Conservation (phyloP, 2,797 vertebrate genomes). For the Molossus molossus region DNA sequence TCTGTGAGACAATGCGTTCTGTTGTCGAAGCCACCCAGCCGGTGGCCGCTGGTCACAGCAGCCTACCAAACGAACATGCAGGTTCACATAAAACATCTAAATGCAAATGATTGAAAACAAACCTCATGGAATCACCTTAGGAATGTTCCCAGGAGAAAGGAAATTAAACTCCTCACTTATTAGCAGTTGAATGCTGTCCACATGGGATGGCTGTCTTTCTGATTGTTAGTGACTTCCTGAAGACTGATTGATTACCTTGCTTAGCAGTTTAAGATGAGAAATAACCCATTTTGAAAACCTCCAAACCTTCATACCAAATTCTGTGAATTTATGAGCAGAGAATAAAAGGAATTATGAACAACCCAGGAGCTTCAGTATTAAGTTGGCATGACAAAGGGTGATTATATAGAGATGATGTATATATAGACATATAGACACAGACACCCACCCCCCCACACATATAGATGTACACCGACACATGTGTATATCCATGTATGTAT, state of each 20-base stretch:
- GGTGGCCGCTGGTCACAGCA: background rate
- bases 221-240: constrained; percentile 36
- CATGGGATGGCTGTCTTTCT: background rate
- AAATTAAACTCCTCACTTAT: constrained; percentile 38
- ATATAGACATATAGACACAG: background rate
- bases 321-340: background rate
- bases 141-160: constrained; percentile 36
- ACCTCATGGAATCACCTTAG: background rate
- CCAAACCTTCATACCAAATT: background rate
- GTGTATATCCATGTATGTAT: background rate
- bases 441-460: background rate
- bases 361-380: background rate
- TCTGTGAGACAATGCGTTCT: background rate
- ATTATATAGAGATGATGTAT: background rate
- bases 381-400: background rate
- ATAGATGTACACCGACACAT: background rate
- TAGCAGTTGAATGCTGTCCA: background rate
- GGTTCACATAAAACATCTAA: background rate
- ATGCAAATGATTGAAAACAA: constrained; percentile 35
- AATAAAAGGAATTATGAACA: constrained; percentile 22
- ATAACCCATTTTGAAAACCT: background rate
- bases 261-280: constrained; percentile 28
- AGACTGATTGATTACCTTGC: background rate
- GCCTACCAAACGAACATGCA: background rate
- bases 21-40: background rate